A percentile compares a stretch with the other conserved stretches of the same genome.
These are phyloP conservation scores for Altica lythri DNA, from an alignment of 2,888 invertebrate species.

Conservation along the genomic window DNA sequence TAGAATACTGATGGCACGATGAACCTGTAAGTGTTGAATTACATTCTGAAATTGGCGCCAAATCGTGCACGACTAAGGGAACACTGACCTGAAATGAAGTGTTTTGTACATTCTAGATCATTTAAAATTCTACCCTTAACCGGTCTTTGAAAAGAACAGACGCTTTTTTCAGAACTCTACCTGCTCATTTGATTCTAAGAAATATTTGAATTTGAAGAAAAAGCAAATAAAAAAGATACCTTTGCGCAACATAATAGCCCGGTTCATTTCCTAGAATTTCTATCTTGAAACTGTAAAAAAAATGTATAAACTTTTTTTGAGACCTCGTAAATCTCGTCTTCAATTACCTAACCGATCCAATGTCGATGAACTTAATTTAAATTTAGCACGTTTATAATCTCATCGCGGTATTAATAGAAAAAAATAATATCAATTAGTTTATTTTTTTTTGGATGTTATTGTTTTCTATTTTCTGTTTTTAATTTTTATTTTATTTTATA, in stretches of 20 bases:
- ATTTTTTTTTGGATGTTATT: neutral
- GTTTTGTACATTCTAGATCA: neutral
- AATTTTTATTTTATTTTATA: neutral
- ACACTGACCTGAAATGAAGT: neutral
- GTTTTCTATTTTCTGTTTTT: neutral
- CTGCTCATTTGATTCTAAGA: conserved; percentile 14
- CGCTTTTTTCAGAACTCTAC: conserved; percentile 16
- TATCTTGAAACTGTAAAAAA: neutral
- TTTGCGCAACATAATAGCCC: neutral
- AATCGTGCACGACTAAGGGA: neutral
- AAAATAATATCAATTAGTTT: conserved; percentile 4
- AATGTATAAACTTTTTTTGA: conserved; percentile 4
- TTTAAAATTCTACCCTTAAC: neutral
- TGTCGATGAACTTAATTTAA: conserved; percentile 22
- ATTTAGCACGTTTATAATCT: conserved; percentile 16
- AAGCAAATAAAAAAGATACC: conserved; percentile 3
- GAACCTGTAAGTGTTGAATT: too few relatives aligned
- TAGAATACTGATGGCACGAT: too few relatives aligned
- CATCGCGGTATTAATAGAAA: conserved; percentile 8
- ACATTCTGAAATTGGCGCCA: conserved; percentile 2
- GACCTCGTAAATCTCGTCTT: conserved; percentile 3
- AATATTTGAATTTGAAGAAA: conserved; percentile 13
- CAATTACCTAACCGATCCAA: conserved; percentile 16
- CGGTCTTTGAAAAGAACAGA: neutral
- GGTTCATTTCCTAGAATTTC: conserved; percentile 10